phyloP scores from a whole-genome alignment of 2,888 invertebrate genomes.

The Cylindroiulus punctatus region DNA sequence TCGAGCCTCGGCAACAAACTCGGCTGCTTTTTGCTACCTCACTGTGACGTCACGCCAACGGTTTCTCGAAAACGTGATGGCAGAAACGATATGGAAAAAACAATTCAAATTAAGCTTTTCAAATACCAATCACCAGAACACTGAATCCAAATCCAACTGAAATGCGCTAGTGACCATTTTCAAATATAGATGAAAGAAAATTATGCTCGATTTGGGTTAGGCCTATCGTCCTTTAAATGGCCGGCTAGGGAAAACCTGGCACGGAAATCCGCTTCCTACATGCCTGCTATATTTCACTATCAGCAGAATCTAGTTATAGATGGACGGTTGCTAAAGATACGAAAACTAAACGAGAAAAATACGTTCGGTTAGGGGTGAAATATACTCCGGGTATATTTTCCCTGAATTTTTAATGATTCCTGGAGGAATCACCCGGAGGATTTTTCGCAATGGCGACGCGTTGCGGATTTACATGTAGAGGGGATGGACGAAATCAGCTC shows the following conservation, averaged over 20 bases:
- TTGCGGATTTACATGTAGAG: not conserved
- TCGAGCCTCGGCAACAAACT: not conserved
- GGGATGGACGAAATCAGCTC: not conserved
- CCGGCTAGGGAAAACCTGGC: not conserved
- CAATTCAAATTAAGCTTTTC: not conserved
- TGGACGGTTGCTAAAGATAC: not conserved
- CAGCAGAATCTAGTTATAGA: not conserved
- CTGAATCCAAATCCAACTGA: not conserved
- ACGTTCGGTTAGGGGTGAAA: not conserved
- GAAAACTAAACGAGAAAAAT: not conserved
- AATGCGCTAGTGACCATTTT: not conserved
- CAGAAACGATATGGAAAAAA: not conserved
- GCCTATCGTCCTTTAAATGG: not conserved
- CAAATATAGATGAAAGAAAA: not conserved
- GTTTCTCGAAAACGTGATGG: not conserved
- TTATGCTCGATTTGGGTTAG: not conserved
- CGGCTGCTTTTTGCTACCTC: not conserved
- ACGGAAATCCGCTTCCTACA: not conserved
- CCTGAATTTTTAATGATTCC: conserved; percentile 13
- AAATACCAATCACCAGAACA: not conserved
- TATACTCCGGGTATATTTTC: not conserved
- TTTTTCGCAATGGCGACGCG: conserved; percentile 25
- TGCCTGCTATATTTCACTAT: conserved; percentile 6
- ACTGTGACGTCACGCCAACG: not conserved
- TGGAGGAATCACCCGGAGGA: not conserved